Percentiles rank a stretch among this genome's conserved stretches.
Evolutionary conservation across 2,113 vertebrate genomes (phyloP).

Genomic region (Sisor rabdophorus): DNA sequence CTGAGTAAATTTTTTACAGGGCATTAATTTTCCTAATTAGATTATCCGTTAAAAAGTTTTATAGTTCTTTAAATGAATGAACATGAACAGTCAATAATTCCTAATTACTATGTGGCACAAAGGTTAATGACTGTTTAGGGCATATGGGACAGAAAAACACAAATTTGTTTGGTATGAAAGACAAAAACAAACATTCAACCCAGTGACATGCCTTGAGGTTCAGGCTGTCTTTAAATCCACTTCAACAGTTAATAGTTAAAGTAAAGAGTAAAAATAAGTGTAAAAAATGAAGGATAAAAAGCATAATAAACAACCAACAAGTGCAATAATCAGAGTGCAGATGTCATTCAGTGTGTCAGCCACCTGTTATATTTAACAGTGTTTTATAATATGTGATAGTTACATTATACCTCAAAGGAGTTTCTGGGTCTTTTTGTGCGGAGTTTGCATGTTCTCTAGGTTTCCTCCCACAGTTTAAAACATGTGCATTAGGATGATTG

Average conservation of each 20-base stretch:
- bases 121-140: neutral
- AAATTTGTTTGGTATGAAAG: neutral
- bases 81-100: constrained; percentile 13
- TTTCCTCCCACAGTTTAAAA: too few species aligned
- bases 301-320: neutral
- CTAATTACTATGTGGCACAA: neutral
- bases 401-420: too few species aligned
- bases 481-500: too few species aligned
- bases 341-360: neutral
- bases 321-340: neutral
- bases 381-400: too few species aligned
- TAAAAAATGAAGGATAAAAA: neutral
- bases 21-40: constrained; percentile 30
- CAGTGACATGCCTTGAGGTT: neutral
- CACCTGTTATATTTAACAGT: too few species aligned
- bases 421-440: too few species aligned
- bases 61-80: constrained; percentile 11
- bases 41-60: constrained; percentile 27
- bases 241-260: too few species aligned
- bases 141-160: neutral
- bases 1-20: constrained; percentile 24
- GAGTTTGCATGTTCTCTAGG: too few species aligned
- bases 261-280: too few species aligned
- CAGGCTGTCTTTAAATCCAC: neutral
- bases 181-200: neutral